phyloP scores from a whole-genome alignment of 2,113 vertebrate species.

The Meleagris gallopavo region DNA sequence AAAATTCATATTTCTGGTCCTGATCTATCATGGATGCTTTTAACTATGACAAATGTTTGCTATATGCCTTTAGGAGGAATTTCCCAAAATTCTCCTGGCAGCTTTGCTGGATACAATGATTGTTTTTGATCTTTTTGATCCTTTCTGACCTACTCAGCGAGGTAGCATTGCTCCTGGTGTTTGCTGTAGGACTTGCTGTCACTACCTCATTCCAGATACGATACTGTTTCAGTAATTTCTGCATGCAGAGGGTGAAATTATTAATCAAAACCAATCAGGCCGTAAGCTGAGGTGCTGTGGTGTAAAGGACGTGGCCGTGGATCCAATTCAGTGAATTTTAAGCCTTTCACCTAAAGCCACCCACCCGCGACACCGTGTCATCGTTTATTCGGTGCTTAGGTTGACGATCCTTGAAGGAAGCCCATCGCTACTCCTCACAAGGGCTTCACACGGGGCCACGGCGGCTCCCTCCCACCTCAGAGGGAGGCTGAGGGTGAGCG shows the following conservation, averaged over 20 bases:
- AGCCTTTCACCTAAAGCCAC: not conserved
- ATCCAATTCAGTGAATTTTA: fast-evolving
- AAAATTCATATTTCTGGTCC: not conserved
- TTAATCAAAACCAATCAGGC: not conserved
- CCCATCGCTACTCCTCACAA: no score
- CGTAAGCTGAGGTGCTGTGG: fast-evolving
- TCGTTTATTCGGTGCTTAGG: not conserved
- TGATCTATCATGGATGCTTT: not conserved
- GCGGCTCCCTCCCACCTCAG: not conserved
- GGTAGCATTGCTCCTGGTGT: not conserved
- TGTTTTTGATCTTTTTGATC: no score
- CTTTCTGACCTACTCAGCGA: not conserved
- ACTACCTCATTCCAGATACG: fast-evolving
- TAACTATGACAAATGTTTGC: not conserved
- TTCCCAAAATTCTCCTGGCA: not conserved
- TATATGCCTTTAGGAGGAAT: not conserved
- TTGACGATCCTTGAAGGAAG: not conserved
- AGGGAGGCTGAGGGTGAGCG: fast-evolving
- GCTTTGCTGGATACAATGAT: not conserved
- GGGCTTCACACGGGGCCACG: not conserved
- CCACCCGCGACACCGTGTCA: not conserved
- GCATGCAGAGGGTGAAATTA: fast-evolving
- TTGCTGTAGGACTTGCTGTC: not conserved
- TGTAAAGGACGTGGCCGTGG: fast-evolving
- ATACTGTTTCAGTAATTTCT: not conserved